A percentile compares a stretch with the other conserved stretches of the same genome.
Evolutionary conservation across 2,797 vertebrate species (phyloP).

Genomic region (Malurus leucopterus): DNA sequence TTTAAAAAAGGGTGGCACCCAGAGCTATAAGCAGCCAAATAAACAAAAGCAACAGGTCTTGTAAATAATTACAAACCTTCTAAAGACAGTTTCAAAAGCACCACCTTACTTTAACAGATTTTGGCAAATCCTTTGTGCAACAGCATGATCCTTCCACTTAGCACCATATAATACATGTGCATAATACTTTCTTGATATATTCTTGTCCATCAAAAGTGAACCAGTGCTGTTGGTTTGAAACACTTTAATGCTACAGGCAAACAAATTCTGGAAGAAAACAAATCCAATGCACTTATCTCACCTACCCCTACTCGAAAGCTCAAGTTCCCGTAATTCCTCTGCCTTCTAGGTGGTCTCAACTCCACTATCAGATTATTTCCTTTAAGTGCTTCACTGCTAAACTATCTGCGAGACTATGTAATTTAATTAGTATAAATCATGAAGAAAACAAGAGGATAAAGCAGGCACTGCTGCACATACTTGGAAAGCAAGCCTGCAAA

Average conservation of each 20-base stretch:
- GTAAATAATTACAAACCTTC: neutral
- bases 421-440: conserved; percentile 16
- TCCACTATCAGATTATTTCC: neutral
- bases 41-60: neutral
- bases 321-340: neutral
- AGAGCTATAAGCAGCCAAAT: neutral
- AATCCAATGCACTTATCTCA: neutral
- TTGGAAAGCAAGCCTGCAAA: neutral
- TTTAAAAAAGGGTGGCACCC: neutral
- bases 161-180: accelerated
- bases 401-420: neutral
- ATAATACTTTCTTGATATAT: neutral
- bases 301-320: neutral
- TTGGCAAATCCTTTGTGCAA: neutral
- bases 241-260: neutral
- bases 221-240: neutral
- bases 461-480: neutral
- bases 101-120: neutral
- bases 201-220: neutral
- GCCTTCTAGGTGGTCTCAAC: neutral
- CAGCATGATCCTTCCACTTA: neutral
- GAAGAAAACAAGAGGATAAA: conserved; percentile 48
- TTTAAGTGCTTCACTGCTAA: neutral
- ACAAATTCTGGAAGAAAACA: neutral
- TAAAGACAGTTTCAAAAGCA: neutral